Evolutionary conservation across 2,797 vertebrate species (phyloP), one percentile per base, ranked within the genome.

Genomic region (Halcyon badia): DNA sequence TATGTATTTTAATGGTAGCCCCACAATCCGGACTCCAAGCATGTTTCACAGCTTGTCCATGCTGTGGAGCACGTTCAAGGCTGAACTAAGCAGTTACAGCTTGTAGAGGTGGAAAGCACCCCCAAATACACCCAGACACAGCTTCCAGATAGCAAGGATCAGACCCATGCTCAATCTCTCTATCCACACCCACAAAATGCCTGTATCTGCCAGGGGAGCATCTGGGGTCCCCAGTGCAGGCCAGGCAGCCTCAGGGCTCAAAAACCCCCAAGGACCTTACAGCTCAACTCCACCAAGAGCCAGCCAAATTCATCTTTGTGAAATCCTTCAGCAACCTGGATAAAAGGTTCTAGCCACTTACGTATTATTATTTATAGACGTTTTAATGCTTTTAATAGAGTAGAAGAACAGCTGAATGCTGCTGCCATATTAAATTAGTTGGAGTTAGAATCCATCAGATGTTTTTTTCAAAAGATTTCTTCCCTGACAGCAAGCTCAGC

Each of bases 341-440:
- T 49, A 35, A 90, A 61, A 70, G 49, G 22, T 48, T 73, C 71
- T 33, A 87, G 44, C 48, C 54, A n/a, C 16, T 78, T 64, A 28
- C 60, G 42, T 54, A 71, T 68, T 80, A 89, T 87, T 73, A 91
- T 96, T 95, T 94, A 95, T 61, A 85, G 78, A 48, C 28, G 51
- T 83, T 78, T 85, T 72, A 87, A 87, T 83, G 54, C 64, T 89
- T 89, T 46, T 80, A 68, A 39, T 80, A 87, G 79, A 86, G 64
- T 75, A 33, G 33, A 3, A 85, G 61, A 81, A 65, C 41, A 89
- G 82, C 70, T 64, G 35, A 49, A 68, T 14, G 22, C 68, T 87
- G 93, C 88, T 87, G 87, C 79, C 90, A 68, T 30, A 18, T 87
- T 81, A 68, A 73, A 94, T 94, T 80, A 93, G 85, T 46, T 66